Base-by-base conservation (phyloP, 37 sponge, comb jelly and placozoan species). In the Lycopodina hypogea region DNA sequence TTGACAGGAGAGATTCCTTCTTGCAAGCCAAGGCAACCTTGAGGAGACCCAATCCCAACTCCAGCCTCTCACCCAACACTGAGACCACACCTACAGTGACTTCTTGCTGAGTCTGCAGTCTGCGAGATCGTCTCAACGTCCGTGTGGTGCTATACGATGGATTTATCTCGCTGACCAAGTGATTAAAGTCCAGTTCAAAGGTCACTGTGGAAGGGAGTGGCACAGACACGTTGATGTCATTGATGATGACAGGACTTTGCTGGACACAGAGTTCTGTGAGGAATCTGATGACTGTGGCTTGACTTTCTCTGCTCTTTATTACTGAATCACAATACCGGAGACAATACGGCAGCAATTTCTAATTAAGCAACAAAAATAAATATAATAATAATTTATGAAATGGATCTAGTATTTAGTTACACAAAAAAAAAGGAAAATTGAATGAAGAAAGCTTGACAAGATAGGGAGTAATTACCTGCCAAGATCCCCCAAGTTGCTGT, bases 241-340 rank as follows among this genome's bases (percentile, higher is more conserved):
- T 42, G 38, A 45, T 21, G 2, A 48, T 60, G 30, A 8, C 34
- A 19, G 83, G 83, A 23, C 73, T 64, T 50, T 38, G 42, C 29
- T 38, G 56, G 68, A 83, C 69, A 39, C 69, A 74, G 48, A 83
- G 68, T 39, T 83, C 76, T 38, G 55, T 24, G 8, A 83, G 69
- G 45, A 83, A 83, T 11, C 34, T 30, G 37, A 83, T 56, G 65
- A 83, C 55, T 67, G 19, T 32, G 15, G 34, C 24, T 9, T 68
- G 56, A 30, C 56, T 55, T 23, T 37, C 69, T 35, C 52, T 48
- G 1, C 18, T 0, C 53, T 68, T 30, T 0, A 68, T 1, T 60
- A 40, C 83, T 68, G 69, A n/a, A 45, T 83, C 76, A 36, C 83
- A 83, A 59, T 68, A 82, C 28, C 6, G 32, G 22, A 82, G 38